Percentiles rank a stretch among this genome's conserved stretches.
Conservation (phyloP, 2,888 invertebrate species). For the Eledona agricola region DNA sequence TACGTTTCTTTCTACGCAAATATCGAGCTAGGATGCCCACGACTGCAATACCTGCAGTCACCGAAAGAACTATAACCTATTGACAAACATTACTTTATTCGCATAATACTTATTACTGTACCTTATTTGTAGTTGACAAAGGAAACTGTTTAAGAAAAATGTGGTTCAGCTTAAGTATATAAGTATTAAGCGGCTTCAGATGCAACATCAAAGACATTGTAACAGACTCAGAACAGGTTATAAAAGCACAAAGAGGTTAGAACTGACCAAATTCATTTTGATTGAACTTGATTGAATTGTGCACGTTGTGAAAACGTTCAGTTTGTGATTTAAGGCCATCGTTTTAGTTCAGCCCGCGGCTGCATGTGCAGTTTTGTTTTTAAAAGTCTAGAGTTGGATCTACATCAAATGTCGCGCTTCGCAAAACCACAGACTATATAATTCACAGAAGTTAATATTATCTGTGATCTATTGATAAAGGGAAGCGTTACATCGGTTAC, state of each 20-base stretch:
- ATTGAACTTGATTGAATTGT: no score
- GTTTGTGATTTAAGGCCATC: no score
- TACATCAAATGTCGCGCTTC: no score
- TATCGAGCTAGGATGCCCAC: constrained; percentile 84
- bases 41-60: constrained; percentile 82
- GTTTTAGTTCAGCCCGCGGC: no score
- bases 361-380: no score
- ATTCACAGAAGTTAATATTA: no score
- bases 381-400: no score
- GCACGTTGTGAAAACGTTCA: no score
- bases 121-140: constrained; percentile 76
- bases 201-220: constrained; percentile 65
- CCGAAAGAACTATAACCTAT: constrained; percentile 77
- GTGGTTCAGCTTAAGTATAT: constrained; percentile 66
- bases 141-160: constrained; percentile 62
- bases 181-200: constrained; percentile 66
- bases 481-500: no score
- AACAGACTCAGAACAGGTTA: constrained; percentile 27
- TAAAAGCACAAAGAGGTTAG: constrained; percentile 12
- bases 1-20: constrained; percentile 75
- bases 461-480: no score
- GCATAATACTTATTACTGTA: no score
- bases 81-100: constrained; percentile 45
- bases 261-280: not conserved
- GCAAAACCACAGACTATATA: no score